Percentiles rank a stretch among this genome's conserved stretches.
These are phyloP conservation scores for Rhinolophus ferrumequinum DNA, from an alignment of 2,113 vertebrate species.

Conservation along the genomic window DNA sequence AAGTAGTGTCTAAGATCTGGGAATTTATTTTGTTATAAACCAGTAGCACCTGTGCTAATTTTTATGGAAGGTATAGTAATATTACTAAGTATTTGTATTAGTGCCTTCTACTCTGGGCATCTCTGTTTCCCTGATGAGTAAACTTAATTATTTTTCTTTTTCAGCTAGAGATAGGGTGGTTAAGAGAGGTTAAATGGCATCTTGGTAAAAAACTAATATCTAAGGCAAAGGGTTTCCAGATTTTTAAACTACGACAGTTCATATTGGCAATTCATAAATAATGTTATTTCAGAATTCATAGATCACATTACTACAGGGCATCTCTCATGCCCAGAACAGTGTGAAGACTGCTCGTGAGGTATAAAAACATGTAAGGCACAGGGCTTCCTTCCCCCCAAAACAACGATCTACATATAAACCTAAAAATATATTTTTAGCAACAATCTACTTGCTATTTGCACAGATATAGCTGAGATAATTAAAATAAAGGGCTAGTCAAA, in stretches of 20 bases:
- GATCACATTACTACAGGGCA: neutral
- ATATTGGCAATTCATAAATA: neutral
- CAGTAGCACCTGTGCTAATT: slow-evolving; percentile 28
- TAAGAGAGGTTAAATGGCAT: neutral
- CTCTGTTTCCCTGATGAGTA: neutral
- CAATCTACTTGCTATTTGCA: neutral
- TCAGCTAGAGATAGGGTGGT: neutral
- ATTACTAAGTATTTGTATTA: neutral
- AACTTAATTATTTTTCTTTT: neutral
- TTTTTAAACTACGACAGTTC: neutral
- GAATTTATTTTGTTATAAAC: slow-evolving; percentile 31
- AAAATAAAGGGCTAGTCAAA: neutral
- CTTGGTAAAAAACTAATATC: neutral
- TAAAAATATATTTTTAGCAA: neutral
- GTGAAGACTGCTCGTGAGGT: neutral
- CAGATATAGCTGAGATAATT: neutral
- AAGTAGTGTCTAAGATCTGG: neutral
- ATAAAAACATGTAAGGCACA: neutral
- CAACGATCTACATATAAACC: neutral
- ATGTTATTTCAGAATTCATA: neutral
- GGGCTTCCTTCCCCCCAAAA: neutral
- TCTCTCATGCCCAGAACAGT: neutral
- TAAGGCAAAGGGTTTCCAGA: neutral
- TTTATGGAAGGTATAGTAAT: neutral
- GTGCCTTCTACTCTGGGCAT: neutral